Evolutionary conservation across 2,888 invertebrate species (phyloP).

Genomic region (Drosophila suboccidentalis): DNA sequence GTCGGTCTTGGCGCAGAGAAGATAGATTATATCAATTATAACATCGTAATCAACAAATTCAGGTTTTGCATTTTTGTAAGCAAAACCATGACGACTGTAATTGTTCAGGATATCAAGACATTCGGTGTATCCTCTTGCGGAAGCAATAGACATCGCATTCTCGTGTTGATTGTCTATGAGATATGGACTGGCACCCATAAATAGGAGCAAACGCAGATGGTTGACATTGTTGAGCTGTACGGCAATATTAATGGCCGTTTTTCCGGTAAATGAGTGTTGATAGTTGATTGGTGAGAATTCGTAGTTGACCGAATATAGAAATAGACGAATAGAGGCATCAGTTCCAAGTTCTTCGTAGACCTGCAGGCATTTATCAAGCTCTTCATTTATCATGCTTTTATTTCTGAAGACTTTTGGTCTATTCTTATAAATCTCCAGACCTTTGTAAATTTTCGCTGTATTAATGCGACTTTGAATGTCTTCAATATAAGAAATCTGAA

Average conservation of each 20-base stretch:
- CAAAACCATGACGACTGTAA: slow-evolving; percentile 35
- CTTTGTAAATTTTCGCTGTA: slow-evolving; percentile 29
- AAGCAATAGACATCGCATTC: slow-evolving; percentile 52
- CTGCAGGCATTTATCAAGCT: slow-evolving; percentile 62
- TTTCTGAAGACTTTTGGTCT: slow-evolving; percentile 33
- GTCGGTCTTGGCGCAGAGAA: slow-evolving; percentile 43
- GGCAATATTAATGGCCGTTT: slow-evolving; percentile 62
- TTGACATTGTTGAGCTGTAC: slow-evolving; percentile 45
- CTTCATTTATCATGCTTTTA: slow-evolving; percentile 38
- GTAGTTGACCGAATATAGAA: slow-evolving; percentile 60
- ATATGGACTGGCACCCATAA: slow-evolving; percentile 66
- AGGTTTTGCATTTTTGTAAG: slow-evolving; percentile 42
- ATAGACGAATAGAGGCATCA: slow-evolving; percentile 49
- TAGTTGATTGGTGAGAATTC: slow-evolving; percentile 65
- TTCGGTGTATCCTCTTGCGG: slow-evolving; percentile 40
- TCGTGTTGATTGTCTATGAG: slow-evolving; percentile 47
- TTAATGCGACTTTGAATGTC: slow-evolving; percentile 51
- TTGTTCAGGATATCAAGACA: slow-evolving; percentile 57
- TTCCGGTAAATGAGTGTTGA: slow-evolving; percentile 62
- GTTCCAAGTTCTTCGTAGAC: slow-evolving; percentile 60
- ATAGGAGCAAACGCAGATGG: slow-evolving; percentile 59
- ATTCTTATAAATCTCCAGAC: slow-evolving; percentile 43
- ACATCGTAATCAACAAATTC: slow-evolving; percentile 58
- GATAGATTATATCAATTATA: slow-evolving; percentile 58
- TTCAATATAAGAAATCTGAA: slow-evolving; percentile 52